Conservation (phyloP, 2,888 invertebrate species). For the Trissolcus japonicus region DNA sequence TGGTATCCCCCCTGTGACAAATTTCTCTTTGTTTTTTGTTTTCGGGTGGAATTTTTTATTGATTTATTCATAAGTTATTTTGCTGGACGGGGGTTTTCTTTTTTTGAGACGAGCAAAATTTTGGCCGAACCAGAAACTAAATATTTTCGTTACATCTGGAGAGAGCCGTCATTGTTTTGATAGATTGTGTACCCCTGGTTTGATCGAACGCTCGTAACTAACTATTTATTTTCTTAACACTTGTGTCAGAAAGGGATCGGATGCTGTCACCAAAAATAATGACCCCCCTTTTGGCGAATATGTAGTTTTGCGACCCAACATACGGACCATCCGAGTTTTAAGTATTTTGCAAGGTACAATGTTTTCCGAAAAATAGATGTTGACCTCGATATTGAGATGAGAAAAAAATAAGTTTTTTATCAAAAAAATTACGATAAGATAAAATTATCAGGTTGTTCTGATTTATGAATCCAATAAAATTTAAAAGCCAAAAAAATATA, state of each 20-base stretch:
- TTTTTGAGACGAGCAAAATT: constrained; percentile 37
- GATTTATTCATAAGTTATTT: constrained; percentile 9
- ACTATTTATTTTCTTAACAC: constrained; percentile 69
- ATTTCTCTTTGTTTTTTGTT: not conserved
- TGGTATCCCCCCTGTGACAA: not conserved
- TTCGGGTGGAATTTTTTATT: not conserved
- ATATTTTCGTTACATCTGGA: constrained; percentile 69
- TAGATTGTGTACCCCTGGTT: constrained; percentile 59
- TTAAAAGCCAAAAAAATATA: no score
- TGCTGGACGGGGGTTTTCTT: constrained; percentile 1
- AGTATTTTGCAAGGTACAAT: not conserved
- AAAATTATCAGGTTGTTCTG: not conserved
- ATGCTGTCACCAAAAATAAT: constrained; percentile 46
- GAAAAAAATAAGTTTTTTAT: no score
- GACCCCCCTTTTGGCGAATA: constrained; percentile 38
- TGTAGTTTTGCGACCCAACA: constrained; percentile 30
- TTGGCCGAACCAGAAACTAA: constrained; percentile 60
- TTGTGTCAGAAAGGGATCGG: constrained; percentile 58
- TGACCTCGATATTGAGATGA: no score
- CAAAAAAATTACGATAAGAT: no score
- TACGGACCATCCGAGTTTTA: constrained; percentile 8
- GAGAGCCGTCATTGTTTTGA: constrained; percentile 64
- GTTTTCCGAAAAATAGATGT: no score
- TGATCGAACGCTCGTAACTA: constrained; percentile 58
- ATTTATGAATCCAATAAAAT: no score